Evolutionary conservation across 2,888 invertebrate genomes (phyloP).

Genomic region (Drosophila nigritarsus): DNA sequence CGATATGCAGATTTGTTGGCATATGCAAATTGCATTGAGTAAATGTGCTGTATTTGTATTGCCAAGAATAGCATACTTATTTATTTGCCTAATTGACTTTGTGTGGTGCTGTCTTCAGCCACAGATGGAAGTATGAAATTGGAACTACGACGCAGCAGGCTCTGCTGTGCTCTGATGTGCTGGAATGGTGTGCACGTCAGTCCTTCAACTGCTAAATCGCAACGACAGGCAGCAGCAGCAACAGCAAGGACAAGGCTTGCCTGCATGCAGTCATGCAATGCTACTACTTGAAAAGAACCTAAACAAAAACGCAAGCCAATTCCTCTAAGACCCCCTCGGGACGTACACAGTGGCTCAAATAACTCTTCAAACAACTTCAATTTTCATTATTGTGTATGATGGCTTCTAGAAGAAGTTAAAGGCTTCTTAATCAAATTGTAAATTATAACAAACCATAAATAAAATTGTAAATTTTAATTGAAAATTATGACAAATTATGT

Average conservation of each 20-base stretch:
- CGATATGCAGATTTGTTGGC: conserved; percentile 7
- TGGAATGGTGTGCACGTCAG: conserved; percentile 63
- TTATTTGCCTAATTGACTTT: conserved; percentile 77
- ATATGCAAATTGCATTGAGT: conserved; percentile 55
- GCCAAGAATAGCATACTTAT: conserved; percentile 50
- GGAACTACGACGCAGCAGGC: conserved; percentile 22
- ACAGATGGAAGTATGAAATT: conserved; percentile 25
- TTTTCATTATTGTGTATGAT: conserved; percentile 22
- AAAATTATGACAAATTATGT: not conserved
- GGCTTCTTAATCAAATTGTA: conserved; percentile 21
- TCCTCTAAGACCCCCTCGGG: conserved; percentile 9
- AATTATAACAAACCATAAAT: not conserved
- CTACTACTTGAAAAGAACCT: conserved; percentile 57
- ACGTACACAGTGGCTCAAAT: conserved; percentile 37
- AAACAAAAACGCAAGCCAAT: conserved; percentile 62
- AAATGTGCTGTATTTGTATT: conserved; percentile 7
- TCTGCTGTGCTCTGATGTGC: conserved; percentile 5
- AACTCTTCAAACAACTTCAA: not conserved
- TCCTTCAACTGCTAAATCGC: conserved; percentile 63
- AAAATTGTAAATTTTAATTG: not conserved
- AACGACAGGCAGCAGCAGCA: conserved; percentile 47
- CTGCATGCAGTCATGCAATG: conserved; percentile 79
- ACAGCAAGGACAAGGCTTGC: conserved; percentile 63
- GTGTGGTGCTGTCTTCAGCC: conserved; percentile 20
- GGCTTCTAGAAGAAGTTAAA: not conserved